Evolutionary conservation across 2,888 invertebrate genomes (phyloP), one percentile per base, ranked within the genome.

Genomic region (Anodontia alba): DNA sequence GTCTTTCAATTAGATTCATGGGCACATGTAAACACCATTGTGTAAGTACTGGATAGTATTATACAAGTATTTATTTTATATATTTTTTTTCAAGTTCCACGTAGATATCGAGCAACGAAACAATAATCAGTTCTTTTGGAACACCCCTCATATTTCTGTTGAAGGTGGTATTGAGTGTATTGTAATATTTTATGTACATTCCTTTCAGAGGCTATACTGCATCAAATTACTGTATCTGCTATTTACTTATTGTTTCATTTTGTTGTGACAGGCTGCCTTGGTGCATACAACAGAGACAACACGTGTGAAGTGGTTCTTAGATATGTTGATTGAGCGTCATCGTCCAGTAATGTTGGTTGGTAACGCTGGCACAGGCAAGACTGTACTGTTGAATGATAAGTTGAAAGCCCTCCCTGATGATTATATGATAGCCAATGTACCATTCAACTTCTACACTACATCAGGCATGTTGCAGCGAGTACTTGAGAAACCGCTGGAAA

Each of bases 301-400:
- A 73, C 96, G 99, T 86, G 96, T 99, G 26, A 96, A 97, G 91
- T 99, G 96, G 93, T 99, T 99, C 94, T 95, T 99, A 83, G 98
- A 99, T 95, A 95, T 98, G 80, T 95, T 99, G 73, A 97, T 99
- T 96, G 97, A 96, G 81, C 97, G 97, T 90, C 96, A 96, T 90
- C 97, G 97, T 93, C 99, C 99, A 0, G 97, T 99, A 0, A 98
- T 99, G 99, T 95, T 99, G 81, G 98, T 99, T 0, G 99, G 98
- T 62, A 96, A 97, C 77, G 98, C 98, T 46, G 99, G 99, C 1
- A 97, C 97, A 91, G 99, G 99, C 1, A 99, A 99, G 95, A 98
- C 98, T 2, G 98, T 98, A n/a, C 96, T 98, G 68, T 96, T 98
- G 80, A 96, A 96, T 51, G 97, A 98, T 80, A 98, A 98, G 93